Base-by-base conservation (phyloP, 2,797 vertebrate genomes). In the Falco concolor region DNA sequence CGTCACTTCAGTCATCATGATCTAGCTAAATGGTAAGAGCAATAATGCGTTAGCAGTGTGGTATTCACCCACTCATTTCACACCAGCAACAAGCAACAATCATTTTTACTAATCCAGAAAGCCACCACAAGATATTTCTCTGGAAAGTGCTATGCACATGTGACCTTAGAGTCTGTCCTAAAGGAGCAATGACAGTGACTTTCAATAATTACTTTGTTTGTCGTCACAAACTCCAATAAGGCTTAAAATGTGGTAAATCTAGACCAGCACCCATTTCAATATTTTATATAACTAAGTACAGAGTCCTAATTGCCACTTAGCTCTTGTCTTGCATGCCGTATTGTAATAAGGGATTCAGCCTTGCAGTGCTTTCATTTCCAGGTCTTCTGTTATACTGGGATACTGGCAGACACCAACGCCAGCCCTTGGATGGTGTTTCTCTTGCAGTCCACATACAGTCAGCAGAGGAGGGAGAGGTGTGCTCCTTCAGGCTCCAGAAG, bases 11-110 rank as follows among this genome's bases (percentile, higher is more conserved):
- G 90, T 78, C 94, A 92, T 68, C 67, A 10, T 64, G 76, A 96
- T 95, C 38, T 47, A 54, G 73, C 30, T 86, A 95, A 94, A 96
- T 23, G 54, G 80, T 86, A 76, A 81, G 12, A 84, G 65, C 30
- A 84, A 69, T 42, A 92, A 44, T 21, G 34, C 0, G 0, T 57
- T 72, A 75, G 68, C 21, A n/a, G 38, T 2, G 24, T 63, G 45
- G 47, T 74, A 77, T 32, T 95, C 40, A 77, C 45, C 59, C 57
- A 24, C 47, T 70, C 30, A 54, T 79, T 93, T 91, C 60, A 87
- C n/a, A 89, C 42, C 67, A 92, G 27, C 53, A 80, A 38, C 10
- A 64, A 84, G 59, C 84, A 75, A 60, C 7, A 74, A 47, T 40
- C 5, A 22, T 34, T 93, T 94, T 65, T 45, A 63, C 40, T 56